Evolutionary conservation across 2,888 invertebrate genomes (phyloP).

Genomic region (Oasisia sp.): DNA sequence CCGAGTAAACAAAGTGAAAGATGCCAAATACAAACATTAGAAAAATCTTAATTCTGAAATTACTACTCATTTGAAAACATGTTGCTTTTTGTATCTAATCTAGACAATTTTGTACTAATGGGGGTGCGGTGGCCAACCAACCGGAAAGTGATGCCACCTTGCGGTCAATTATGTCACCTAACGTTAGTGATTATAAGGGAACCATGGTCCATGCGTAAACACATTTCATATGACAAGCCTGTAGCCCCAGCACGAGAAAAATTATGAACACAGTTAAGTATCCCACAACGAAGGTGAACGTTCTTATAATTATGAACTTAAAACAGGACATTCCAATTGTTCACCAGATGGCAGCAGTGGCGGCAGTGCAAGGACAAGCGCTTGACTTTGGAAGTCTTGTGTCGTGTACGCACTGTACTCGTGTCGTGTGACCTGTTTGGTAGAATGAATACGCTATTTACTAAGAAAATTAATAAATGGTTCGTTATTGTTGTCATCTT

Average conservation of each 20-base stretch:
- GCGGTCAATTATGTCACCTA: background rate
- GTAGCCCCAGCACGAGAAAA: background rate
- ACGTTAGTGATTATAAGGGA: background rate
- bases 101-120: too few species aligned
- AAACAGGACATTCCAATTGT: background rate
- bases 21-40: too few species aligned
- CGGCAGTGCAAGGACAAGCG: background rate
- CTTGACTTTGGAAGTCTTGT: too few species aligned
- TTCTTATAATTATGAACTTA: background rate
- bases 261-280: background rate
- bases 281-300: background rate
- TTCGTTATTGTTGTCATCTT: background rate
- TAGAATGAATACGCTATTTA: background rate
- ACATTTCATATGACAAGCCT: background rate
- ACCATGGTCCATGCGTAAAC: background rate
- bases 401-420: background rate
- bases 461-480: background rate
- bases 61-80: too few species aligned
- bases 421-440: background rate
- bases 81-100: too few species aligned
- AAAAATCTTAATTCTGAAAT: too few species aligned
- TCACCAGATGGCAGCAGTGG: constrained; percentile 2
- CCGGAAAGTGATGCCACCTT: background rate
- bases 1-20: too few species aligned
- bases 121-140: too few species aligned